Percentiles rank a stretch among this genome's conserved stretches.
phyloP scores from a whole-genome alignment of 2,113 vertebrate species.

The Nanorana parkeri region DNA sequence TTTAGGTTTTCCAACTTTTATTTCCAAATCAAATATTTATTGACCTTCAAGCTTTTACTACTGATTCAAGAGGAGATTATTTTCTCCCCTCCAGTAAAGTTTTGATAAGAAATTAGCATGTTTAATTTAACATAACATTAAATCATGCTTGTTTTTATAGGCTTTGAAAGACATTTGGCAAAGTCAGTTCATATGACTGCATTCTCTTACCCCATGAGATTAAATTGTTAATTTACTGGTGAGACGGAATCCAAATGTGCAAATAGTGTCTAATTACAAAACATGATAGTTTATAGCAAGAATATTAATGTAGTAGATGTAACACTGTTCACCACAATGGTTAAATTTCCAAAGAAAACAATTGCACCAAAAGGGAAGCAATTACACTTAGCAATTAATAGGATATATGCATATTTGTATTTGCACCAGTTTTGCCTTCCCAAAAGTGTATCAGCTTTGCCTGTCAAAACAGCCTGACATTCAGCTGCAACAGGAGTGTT shows the following conservation, averaged over 20 bases:
- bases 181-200: neutral
- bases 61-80: slow-evolving; percentile 33
- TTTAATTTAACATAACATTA: slow-evolving; percentile 51
- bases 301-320: neutral
- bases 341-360: too few relatives aligned
- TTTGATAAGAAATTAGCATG: slow-evolving; percentile 52
- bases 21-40: slow-evolving; percentile 33
- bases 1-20: neutral
- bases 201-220: slow-evolving; percentile 38
- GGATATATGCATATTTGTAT: too few relatives aligned
- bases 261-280: neutral
- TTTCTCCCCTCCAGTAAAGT: slow-evolving; percentile 45
- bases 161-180: slow-evolving; percentile 51
- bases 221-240: slow-evolving; percentile 39
- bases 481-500: too few relatives aligned
- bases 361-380: too few relatives aligned
- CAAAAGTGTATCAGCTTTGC: neutral
- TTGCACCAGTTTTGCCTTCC: neutral
- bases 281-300: neutral
- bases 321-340: too few relatives aligned
- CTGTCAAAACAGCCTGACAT: too few relatives aligned
- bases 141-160: slow-evolving; percentile 36
- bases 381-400: too few relatives aligned
- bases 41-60: slow-evolving; percentile 20
- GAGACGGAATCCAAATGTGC: slow-evolving; percentile 44